Base-by-base conservation (phyloP, 2,113 vertebrate species). In the Petaurus breviceps region DNA sequence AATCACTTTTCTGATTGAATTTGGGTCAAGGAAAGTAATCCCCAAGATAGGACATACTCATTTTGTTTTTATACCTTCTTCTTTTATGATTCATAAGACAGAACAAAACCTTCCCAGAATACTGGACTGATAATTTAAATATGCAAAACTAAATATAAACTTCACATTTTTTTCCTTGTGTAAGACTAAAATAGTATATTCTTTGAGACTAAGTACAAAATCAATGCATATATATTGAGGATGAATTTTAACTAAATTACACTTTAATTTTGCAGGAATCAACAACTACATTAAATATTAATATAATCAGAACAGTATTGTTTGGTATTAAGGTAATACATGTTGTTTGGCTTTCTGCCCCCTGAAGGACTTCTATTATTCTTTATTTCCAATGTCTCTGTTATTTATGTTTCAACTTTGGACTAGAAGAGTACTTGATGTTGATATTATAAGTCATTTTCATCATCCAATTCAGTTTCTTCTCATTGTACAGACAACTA, bases 401-500 rank as follows among this genome's bases (percentile, higher is more conserved):
- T 92, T 96, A 93, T 95, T 97, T 98, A 90, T 90, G 94, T 97
- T 95, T 97, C 97, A 97, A 92, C n/a, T 90, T 77, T 90, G 93
- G 97, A 93, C n/a, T 94, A 93, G 91, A 94, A n/a, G 91, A 96
- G 94, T 25, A 89, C 95, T 95, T 98, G 46, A 91, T 97, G 77
- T 53, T 96, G 97, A 43, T 97, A 95, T 92, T 96, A 26, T 94
- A 98, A 98, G 97, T 96, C n/a, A 90, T 47, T 98, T 96, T 98
- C 97, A 57, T 94, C 97, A 96, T 93, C 96, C 52, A 96, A 97
- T 97, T 89, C 90, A 96, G 95, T 89, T 95, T 97, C 92, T 97
- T 95, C 89, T 98, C 96, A 97, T 98, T 96, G 90, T 97, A 68
- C 92, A 92, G 68, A 94, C 49, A 97, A 98, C 98, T 98, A 98